Conservation (phyloP, 1,140 invertebrate genomes). For the Ladona fulva region DNA sequence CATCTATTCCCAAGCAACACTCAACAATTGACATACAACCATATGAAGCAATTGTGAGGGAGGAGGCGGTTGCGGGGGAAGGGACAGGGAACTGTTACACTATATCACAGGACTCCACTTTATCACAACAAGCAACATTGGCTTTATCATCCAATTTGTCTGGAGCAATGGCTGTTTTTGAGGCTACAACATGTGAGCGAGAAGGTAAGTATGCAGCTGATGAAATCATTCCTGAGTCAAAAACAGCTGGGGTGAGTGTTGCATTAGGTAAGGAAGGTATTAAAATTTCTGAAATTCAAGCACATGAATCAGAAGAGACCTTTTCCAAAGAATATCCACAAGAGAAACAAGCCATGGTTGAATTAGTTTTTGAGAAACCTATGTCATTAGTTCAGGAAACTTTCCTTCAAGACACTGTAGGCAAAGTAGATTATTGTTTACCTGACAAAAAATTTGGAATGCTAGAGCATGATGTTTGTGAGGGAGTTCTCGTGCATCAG, state of each 20-base stretch:
- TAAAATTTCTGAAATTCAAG: constrained; percentile 16
- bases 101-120: background rate
- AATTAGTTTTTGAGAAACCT: constrained; percentile 16
- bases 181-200: constrained; percentile 15
- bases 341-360: background rate
- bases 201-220: constrained; percentile 19
- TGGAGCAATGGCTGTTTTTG: constrained; percentile 15
- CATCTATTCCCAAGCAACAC: constrained; percentile 12
- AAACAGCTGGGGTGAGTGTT: constrained; percentile 16
- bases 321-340: constrained; percentile 4
- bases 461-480: constrained; percentile 16
- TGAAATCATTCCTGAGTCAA: constrained; percentile 14
- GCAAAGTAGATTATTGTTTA: background rate
- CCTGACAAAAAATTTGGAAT: constrained; percentile 12
- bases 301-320: constrained; percentile 17
- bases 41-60: constrained; percentile 14
- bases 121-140: background rate
- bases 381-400: constrained; percentile 16
- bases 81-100: background rate
- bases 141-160: background rate
- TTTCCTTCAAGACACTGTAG: constrained; percentile 16
- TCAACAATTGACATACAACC: constrained; percentile 16
- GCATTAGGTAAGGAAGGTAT: constrained; percentile 18
- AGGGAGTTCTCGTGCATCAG: constrained; percentile 18
- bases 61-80: constrained; percentile 16